Conservation (phyloP, 2,888 invertebrate genomes). For the Tortricodes alternella region DNA sequence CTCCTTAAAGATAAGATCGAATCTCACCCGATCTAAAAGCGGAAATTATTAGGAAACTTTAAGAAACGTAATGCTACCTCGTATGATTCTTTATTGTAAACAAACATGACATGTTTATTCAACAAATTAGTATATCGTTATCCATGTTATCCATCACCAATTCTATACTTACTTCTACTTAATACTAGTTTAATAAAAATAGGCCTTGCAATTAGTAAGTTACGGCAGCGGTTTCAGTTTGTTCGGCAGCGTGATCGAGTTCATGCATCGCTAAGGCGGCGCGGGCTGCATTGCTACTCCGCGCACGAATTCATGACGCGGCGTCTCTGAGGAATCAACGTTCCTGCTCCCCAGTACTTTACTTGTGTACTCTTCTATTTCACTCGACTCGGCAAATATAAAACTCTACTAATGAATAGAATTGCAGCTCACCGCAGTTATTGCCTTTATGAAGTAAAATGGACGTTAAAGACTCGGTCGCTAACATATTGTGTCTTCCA, state of each 20-base stretch:
- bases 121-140: too few species aligned
- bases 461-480: background rate
- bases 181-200: background rate
- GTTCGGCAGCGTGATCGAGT: background rate
- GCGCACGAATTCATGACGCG: constrained; percentile 53
- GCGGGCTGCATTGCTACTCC: constrained; percentile 50
- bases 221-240: background rate
- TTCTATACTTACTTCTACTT: too few species aligned
- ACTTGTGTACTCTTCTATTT: constrained; percentile 45
- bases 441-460: constrained; percentile 19
- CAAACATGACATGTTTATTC: too few species aligned
- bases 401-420: constrained; percentile 30
- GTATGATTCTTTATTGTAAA: too few species aligned
- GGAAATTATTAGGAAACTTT: background rate
- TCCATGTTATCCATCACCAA: too few species aligned
- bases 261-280: constrained; percentile 14
- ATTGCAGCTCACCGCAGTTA: constrained; percentile 17
- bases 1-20: too few species aligned
- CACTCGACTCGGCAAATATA: constrained; percentile 39
- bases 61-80: too few species aligned
- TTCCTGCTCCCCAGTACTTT: constrained; percentile 43
- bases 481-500: background rate
- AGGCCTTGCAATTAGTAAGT: background rate
- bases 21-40: background rate
- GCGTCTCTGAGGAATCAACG: constrained; percentile 55